Conservation (phyloP, 2,797 vertebrate genomes). For the Sebastiscus tertius region DNA sequence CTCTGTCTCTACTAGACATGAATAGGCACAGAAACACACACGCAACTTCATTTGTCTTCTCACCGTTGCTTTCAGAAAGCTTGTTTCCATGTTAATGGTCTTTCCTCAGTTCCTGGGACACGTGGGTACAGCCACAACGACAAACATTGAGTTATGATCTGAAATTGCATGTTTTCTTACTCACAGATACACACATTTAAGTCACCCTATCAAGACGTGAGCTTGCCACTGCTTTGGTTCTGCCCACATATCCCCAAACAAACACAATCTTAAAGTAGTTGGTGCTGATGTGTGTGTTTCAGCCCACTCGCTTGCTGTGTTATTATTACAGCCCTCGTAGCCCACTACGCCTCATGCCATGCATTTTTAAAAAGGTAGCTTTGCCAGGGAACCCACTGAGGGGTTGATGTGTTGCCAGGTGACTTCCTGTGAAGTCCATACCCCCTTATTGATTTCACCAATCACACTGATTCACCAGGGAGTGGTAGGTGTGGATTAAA, state of each 20-base stretch:
- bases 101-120: background rate
- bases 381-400: background rate
- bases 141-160: slow-evolving; percentile 1
- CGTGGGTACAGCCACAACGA: background rate
- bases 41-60: background rate
- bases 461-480: background rate
- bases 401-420: background rate
- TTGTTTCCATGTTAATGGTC: slow-evolving; percentile 1
- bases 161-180: background rate
- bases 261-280: background rate
- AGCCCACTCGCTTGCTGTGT: slow-evolving; percentile 7
- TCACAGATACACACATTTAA: background rate
- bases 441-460: slow-evolving; percentile 7
- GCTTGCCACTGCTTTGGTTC: background rate
- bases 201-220: background rate
- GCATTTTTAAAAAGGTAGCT: background rate
- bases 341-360: background rate
- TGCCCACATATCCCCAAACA: slow-evolving; percentile 2
- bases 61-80: background rate
- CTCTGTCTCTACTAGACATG: slow-evolving; percentile 4
- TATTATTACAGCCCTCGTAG: background rate
- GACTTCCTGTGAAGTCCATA: background rate
- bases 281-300: background rate
- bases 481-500: background rate
- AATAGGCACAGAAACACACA: slow-evolving; percentile 14